Evolutionary conservation across 2,888 invertebrate genomes (phyloP).

Genomic region (Gortyna flavago): DNA sequence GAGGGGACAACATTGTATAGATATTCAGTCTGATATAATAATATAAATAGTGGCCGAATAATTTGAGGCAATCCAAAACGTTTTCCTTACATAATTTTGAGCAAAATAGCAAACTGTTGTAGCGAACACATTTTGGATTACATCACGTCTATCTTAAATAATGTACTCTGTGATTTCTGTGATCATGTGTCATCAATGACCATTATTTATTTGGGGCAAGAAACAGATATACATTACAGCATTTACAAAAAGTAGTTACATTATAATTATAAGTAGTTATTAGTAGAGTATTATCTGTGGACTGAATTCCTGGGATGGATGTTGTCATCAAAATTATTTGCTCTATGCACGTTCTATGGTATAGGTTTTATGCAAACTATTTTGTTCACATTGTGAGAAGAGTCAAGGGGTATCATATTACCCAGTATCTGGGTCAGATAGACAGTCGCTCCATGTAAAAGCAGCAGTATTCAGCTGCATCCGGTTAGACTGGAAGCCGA

Average conservation of each 20-base stretch:
- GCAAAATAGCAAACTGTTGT: background rate
- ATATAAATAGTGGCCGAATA: background rate
- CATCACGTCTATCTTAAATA: background rate
- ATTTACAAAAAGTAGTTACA: no score
- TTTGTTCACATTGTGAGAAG: background rate
- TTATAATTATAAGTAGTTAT: no score
- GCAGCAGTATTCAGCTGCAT: no score
- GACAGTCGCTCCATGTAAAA: no score
- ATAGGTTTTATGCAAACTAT: background rate
- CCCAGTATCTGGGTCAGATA: no score
- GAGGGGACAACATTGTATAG: background rate
- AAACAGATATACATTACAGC: no score
- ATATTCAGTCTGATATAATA: background rate
- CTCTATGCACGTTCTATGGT: background rate
- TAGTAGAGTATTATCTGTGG: no score
- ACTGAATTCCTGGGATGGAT: background rate
- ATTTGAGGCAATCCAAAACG: background rate
- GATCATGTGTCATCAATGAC: no score
- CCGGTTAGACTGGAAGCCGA: no score
- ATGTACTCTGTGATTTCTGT: no score
- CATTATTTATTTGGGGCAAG: no score
- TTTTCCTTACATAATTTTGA: background rate
- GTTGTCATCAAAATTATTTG: conserved; percentile 4
- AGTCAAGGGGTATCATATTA: no score
- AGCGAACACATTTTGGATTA: background rate